Evolutionary conservation across 2,113 vertebrate species (phyloP).

Genomic region (Tenebrosternarchus preto): DNA sequence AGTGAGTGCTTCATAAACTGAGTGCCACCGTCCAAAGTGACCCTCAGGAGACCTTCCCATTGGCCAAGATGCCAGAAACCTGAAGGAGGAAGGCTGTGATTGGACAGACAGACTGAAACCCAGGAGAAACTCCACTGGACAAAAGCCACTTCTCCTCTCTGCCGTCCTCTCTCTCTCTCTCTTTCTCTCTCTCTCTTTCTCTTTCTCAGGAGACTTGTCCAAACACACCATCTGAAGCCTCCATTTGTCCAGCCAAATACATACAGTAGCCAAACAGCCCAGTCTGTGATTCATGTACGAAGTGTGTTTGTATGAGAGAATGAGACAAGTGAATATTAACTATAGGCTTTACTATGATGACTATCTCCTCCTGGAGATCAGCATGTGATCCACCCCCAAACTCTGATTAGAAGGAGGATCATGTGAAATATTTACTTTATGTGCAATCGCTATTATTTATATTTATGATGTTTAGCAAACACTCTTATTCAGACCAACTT

Average conservation of each 20-base stretch:
- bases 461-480: too few species aligned
- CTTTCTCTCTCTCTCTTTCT: conserved; percentile 40
- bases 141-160: conserved; percentile 35
- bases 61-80: conserved; percentile 31
- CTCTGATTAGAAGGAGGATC: too few species aligned
- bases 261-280: conserved; percentile 23
- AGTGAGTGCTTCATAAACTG: neutral
- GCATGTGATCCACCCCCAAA: too few species aligned
- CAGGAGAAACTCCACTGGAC: conserved; percentile 44
- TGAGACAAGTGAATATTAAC: conserved; percentile 20
- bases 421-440: too few species aligned
- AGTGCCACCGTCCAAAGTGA: conserved; percentile 6
- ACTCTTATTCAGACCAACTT: too few species aligned
- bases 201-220: conserved; percentile 57
- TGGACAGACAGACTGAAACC: conserved; percentile 39
- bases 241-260: conserved; percentile 25
- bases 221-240: conserved; percentile 50
- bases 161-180: conserved; percentile 25
- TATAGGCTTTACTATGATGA: conserved; percentile 29
- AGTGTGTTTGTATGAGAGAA: too few species aligned
- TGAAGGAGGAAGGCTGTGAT: conserved; percentile 30
- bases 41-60: conserved; percentile 22
- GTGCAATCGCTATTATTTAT: too few species aligned
- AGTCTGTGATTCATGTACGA: conserved; percentile 42
- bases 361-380: neutral